phyloP scores from a whole-genome alignment of 2,113 vertebrate genomes.

The Tonatia bakeri region DNA sequence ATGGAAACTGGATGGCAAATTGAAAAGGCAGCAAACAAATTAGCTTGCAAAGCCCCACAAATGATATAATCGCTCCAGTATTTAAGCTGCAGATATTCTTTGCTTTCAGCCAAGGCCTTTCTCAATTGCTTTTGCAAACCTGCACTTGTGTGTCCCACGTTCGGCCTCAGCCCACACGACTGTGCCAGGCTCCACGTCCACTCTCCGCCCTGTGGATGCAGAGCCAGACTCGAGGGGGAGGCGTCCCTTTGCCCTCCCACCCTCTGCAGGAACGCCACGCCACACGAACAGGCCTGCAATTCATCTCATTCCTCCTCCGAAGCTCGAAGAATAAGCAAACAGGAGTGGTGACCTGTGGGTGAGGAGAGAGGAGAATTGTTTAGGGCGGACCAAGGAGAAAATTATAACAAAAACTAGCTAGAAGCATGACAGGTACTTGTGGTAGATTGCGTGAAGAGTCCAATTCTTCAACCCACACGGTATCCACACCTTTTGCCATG shows the following conservation, averaged over 20 bases:
- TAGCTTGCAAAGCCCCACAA: constrained; percentile 65
- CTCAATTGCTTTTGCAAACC: constrained; percentile 49
- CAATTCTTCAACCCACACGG: background rate
- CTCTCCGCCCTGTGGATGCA: background rate
- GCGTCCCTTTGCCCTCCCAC: no score
- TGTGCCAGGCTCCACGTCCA: background rate
- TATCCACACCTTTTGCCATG: background rate
- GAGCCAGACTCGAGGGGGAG: background rate
- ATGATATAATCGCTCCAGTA: constrained; percentile 48
- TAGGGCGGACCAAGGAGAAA: background rate
- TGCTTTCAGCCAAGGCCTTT: constrained; percentile 54
- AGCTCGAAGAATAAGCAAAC: background rate
- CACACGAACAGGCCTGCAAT: background rate
- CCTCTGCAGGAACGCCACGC: background rate
- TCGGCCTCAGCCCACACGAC: background rate
- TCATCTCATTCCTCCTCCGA: background rate
- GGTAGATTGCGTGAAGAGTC: background rate
- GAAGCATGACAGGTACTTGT: background rate
- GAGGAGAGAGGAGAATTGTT: background rate
- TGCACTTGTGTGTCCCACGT: background rate
- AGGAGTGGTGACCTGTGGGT: background rate
- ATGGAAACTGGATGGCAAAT: constrained; percentile 73
- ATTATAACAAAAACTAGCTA: background rate
- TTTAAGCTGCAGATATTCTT: constrained; percentile 51
- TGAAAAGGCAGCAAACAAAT: constrained; percentile 67